Conservation (phyloP, 2,113 vertebrate species). For the Lathamus discolor region DNA sequence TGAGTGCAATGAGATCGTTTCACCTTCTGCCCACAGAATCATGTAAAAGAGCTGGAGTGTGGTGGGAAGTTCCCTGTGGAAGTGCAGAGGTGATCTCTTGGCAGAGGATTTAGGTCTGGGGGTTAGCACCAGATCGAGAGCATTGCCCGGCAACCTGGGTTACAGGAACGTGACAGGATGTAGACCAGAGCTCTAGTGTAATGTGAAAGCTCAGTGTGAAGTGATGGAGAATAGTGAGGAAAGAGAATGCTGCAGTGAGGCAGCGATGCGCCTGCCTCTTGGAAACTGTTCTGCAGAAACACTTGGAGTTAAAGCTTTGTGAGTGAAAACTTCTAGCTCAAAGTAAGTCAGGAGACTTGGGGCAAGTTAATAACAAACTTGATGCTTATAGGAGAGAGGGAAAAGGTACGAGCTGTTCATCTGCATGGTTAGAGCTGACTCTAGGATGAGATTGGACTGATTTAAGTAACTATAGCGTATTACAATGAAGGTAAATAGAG, state of each 20-base stretch:
- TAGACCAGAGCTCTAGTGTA: not conserved
- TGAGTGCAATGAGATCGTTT: not conserved
- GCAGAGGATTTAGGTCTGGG: not conserved
- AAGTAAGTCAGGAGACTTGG: not conserved
- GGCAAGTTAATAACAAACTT: accelerated
- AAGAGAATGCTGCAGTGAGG: not conserved
- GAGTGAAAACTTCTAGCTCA: not conserved
- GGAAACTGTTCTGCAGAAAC: not conserved
- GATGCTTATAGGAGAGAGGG: not conserved
- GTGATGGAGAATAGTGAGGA: accelerated
- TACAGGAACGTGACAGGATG: accelerated
- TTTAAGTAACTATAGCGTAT: not conserved
- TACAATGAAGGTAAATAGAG: not conserved
- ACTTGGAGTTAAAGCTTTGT: not conserved
- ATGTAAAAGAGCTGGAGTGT: not conserved
- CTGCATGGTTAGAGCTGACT: not conserved
- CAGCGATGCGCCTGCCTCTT: not conserved
- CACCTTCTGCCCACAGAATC: not conserved
- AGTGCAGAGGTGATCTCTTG: not conserved
- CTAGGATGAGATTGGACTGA: not conserved
- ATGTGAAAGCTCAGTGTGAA: not conserved
- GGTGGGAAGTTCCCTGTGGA: not conserved
- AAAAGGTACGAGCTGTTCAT: not conserved
- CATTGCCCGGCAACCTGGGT: not conserved
- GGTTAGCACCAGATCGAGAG: not conserved